phyloP scores from a whole-genome alignment of 2,888 invertebrate genomes.

The Lobophora halterata region DNA sequence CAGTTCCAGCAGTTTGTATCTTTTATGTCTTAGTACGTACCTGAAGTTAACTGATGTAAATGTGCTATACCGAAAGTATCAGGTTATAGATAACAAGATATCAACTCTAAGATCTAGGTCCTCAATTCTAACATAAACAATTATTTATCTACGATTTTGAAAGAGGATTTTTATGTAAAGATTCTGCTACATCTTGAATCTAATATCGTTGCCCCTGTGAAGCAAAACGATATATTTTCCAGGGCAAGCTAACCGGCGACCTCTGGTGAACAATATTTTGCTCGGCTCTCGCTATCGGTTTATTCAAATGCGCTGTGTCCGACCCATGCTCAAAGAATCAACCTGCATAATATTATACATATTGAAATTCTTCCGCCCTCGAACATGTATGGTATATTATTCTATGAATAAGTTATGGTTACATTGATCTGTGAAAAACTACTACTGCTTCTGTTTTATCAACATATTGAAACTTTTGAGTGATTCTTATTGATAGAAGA shows the following conservation, averaged over 20 bases:
- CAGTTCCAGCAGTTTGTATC: no score
- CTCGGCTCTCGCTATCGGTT: slow-evolving; percentile 67
- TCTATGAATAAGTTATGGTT: slow-evolving; percentile 67
- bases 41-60: no score
- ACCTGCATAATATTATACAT: slow-evolving; percentile 78
- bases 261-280: slow-evolving; percentile 76
- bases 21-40: no score
- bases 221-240: slow-evolving; percentile 63
- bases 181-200: slow-evolving; percentile 52
- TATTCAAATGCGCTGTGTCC: slow-evolving; percentile 76
- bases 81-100: no score
- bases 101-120: no score
- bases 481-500: no score
- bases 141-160: slow-evolving; percentile 31
- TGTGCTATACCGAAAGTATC: no score
- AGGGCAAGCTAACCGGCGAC: slow-evolving; percentile 60
- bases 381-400: slow-evolving; percentile 66
- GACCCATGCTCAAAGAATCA: slow-evolving; percentile 77
- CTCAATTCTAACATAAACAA: no score
- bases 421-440: slow-evolving; percentile 42
- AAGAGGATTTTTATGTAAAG: slow-evolving; percentile 38
- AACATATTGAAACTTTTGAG: slow-evolving; percentile 26
- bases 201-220: slow-evolving; percentile 59
- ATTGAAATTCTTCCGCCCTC: slow-evolving; percentile 74
- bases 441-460: slow-evolving; percentile 29